Evolutionary conservation across 2,113 vertebrate genomes (phyloP), one percentile per base, ranked within the genome.

Genomic region (Eulacestoma nigropectus): DNA sequence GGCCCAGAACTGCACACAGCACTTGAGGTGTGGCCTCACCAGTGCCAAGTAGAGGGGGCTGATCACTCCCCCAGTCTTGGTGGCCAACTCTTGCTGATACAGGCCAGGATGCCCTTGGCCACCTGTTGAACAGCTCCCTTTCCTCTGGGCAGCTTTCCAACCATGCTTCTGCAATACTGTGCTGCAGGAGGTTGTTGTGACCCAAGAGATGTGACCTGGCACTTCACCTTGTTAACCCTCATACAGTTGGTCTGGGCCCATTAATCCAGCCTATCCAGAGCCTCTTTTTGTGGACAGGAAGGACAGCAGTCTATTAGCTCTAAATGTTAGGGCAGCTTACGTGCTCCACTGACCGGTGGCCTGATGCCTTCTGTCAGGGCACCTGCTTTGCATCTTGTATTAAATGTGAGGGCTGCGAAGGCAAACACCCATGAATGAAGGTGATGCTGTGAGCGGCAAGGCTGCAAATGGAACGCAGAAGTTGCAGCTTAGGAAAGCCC

Each of bases 161-260:
- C 14, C 0, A 0, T 4, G 3, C 41, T 56, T 72, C 42, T 55
- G 29, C 46, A 21, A 15, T 33, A 11, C 9, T 25, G 19, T 2
- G 19, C 29, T n/a, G 25, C 44, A 44, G 26, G 32, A 21, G 37
- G 16, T 17, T 50, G 21, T 56, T 65, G 52, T 53, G 55, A 77
- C 27, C 21, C n/a, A 47, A 4, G n/a, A 55, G 22, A 7, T 53
- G 74, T 65, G 52, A 74, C 20, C 87, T 67, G 60, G 33, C 39
- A n/a, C 13, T 60, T 68, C 62, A 60, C 20, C 53, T 82, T 41
- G 39, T 56, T 68, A 33, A 26, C 47, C 29, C n/a, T 83, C 39
- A 26, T 35, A 47, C 20, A 42, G 14, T 1, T 72, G 30, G 7
- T 70, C 41, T 56, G 14, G 5, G 13, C 49, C 30, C 42, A 49